These are phyloP conservation scores for Catocala nupta DNA, from an alignment of 2,888 invertebrate species.

Conservation along the genomic window DNA sequence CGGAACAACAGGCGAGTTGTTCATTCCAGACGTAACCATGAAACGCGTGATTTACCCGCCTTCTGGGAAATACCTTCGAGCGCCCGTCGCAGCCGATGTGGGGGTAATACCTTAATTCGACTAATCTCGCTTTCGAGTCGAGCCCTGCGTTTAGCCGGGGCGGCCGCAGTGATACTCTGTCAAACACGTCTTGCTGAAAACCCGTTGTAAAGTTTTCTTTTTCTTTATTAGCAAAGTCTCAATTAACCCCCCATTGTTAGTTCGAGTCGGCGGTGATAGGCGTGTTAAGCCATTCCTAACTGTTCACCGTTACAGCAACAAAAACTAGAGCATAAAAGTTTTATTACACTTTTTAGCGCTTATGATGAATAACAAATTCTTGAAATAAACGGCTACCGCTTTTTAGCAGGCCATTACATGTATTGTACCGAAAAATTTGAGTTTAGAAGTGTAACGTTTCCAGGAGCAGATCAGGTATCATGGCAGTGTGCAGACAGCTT, in stretches of 20 bases:
- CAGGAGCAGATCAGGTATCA: conserved; percentile 50
- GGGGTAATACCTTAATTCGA: conserved; percentile 80
- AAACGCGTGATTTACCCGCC: conserved; percentile 81
- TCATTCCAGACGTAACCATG: conserved; percentile 69
- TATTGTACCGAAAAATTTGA: conserved; percentile 21
- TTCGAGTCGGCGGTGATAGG: conserved; percentile 3
- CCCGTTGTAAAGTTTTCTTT: conserved; percentile 48
- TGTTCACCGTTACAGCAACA: conserved; percentile 22
- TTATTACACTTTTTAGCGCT: conserved; percentile 27
- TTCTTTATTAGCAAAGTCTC: conserved; percentile 46
- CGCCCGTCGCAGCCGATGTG: conserved; percentile 69
- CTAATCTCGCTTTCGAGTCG: conserved; percentile 75
- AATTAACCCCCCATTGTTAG: conserved; percentile 28
- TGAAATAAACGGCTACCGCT: conserved; percentile 42
- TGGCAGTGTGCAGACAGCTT: conserved; percentile 49
- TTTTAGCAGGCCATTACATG: conserved; percentile 25
- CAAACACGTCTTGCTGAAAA: conserved; percentile 51
- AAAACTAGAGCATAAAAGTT: conserved; percentile 33
- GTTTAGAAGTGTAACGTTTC: conserved; percentile 31
- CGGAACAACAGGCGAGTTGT: conserved; percentile 52
- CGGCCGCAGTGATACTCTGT: conserved; percentile 53
- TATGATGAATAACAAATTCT: conserved; percentile 37
- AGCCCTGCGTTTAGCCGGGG: conserved; percentile 60
- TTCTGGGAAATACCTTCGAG: conserved; percentile 78
- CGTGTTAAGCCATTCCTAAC: conserved; percentile 10